Percentiles rank a stretch among this genome's conserved stretches.
phyloP scores from a whole-genome alignment of 1,140 invertebrate species.

The Copidosoma floridanum region DNA sequence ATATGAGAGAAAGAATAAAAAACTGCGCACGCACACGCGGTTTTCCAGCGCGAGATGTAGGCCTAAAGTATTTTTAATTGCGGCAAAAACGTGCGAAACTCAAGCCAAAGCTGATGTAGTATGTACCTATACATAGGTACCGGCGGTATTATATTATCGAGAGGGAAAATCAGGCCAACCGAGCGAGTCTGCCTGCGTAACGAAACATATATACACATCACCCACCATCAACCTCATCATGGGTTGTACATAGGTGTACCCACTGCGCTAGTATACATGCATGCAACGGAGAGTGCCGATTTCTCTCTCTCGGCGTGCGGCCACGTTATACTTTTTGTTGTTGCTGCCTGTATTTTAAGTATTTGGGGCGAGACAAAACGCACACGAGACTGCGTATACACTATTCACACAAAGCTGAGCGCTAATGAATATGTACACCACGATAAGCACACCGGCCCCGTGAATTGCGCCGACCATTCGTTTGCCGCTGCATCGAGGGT shows the following conservation, averaged over 20 bases:
- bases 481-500: conserved; percentile 5
- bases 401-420: no score
- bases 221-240: no score
- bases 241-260: no score
- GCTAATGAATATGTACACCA: conserved; percentile 21
- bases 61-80: conserved; percentile 10
- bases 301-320: no score
- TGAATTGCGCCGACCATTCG: conserved; percentile 1
- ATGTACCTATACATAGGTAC: no score
- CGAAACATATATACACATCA: no score
- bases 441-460: no score
- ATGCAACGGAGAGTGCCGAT: no score
- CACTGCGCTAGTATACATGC: no score
- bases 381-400: neutral
- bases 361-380: neutral
- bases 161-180: conserved; percentile 9
- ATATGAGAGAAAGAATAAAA: neutral
- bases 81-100: neutral
- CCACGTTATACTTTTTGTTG: neutral
- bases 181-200: neutral
- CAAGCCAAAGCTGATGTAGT: neutral
- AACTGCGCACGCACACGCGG: neutral
- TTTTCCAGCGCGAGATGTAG: neutral
- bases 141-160: no score
- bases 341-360: neutral